Conservation (phyloP, 2,797 vertebrate species). For the Eupleurogrammus muticus region DNA sequence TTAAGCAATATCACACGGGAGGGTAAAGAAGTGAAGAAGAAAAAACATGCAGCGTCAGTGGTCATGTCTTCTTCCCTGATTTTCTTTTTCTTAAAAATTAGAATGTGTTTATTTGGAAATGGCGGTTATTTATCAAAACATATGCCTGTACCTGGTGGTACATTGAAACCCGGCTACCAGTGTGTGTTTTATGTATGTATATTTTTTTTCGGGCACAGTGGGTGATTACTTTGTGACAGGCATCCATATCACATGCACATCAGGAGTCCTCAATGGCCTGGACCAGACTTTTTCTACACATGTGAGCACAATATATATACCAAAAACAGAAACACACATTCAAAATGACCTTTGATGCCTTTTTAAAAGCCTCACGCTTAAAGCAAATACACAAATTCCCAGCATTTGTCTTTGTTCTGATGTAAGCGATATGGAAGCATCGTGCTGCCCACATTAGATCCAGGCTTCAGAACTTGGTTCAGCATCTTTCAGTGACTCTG, state of each 20-base stretch:
- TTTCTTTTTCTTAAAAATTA: too few relatives aligned
- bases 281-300: slow-evolving; percentile 53
- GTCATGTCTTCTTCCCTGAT: too few relatives aligned
- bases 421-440: slow-evolving; percentile 48
- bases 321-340: slow-evolving; percentile 47
- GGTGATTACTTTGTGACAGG: background rate
- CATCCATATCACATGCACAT: slow-evolving; percentile 9
- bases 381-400: slow-evolving; percentile 59
- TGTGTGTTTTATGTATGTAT: background rate
- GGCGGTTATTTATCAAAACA: too few relatives aligned
- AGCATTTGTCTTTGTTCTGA: slow-evolving; percentile 58
- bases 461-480: slow-evolving; percentile 45
- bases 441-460: slow-evolving; percentile 36
- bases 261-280: slow-evolving; percentile 25
- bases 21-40: too few relatives aligned
- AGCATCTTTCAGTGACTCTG: slow-evolving; percentile 56
- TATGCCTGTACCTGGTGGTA: too few relatives aligned
- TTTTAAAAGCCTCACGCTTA: slow-evolving; percentile 58
- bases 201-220: background rate
- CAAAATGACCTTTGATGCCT: slow-evolving; percentile 50
- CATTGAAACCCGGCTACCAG: too few relatives aligned
- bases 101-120: too few relatives aligned
- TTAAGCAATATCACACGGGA: too few relatives aligned
- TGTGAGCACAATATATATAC: slow-evolving; percentile 59
- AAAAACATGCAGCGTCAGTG: too few relatives aligned